Conservation (phyloP, 2,797 vertebrate species). For the Helostoma temminkii region DNA sequence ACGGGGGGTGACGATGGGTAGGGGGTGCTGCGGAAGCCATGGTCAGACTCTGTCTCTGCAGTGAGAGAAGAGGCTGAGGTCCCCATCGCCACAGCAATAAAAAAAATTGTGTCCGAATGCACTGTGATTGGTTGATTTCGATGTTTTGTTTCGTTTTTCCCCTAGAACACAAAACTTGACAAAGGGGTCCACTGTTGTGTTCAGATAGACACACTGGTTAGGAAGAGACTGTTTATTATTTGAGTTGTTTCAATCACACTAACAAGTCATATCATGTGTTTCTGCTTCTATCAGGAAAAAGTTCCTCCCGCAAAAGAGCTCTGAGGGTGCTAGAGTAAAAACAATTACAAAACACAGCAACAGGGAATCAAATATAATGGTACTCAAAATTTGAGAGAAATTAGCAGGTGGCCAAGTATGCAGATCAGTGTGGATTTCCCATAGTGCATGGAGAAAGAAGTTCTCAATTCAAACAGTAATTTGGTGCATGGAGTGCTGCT, state of each 20-base stretch:
- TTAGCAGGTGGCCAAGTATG: slow-evolving; percentile 35
- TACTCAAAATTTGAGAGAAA: slow-evolving; percentile 25
- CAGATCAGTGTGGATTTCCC: slow-evolving; percentile 44
- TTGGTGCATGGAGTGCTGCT: slow-evolving; percentile 24
- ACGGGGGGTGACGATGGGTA: slow-evolving; percentile 89
- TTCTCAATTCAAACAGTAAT: slow-evolving; percentile 54
- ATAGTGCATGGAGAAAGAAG: slow-evolving; percentile 16
- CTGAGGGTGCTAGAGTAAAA: background rate
- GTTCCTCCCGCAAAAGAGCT: slow-evolving; percentile 2
- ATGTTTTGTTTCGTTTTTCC: slow-evolving; percentile 28
- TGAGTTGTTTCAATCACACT: slow-evolving; percentile 15
- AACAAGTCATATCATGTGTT: slow-evolving; percentile 24
- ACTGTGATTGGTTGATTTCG: slow-evolving; percentile 7
- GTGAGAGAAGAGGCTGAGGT: slow-evolving; percentile 97
- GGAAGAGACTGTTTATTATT: background rate
- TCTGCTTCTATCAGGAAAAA: slow-evolving; percentile 18
- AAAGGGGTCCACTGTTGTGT: slow-evolving; percentile 28
- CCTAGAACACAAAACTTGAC: slow-evolving; percentile 21
- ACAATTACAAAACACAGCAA: slow-evolving; percentile 24
- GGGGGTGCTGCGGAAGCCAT: slow-evolving; percentile 89
- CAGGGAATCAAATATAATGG: slow-evolving; percentile 22
- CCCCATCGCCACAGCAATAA: slow-evolving; percentile 88
- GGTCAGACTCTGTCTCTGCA: slow-evolving; percentile 95
- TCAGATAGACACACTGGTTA: slow-evolving; percentile 10
- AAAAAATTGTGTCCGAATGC: slow-evolving; percentile 29